A percentile compares a stretch with the other conserved stretches of the same genome.
These are phyloP conservation scores for Malacoraja senta DNA, from an alignment of 2,797 vertebrate genomes.

Conservation along the genomic window DNA sequence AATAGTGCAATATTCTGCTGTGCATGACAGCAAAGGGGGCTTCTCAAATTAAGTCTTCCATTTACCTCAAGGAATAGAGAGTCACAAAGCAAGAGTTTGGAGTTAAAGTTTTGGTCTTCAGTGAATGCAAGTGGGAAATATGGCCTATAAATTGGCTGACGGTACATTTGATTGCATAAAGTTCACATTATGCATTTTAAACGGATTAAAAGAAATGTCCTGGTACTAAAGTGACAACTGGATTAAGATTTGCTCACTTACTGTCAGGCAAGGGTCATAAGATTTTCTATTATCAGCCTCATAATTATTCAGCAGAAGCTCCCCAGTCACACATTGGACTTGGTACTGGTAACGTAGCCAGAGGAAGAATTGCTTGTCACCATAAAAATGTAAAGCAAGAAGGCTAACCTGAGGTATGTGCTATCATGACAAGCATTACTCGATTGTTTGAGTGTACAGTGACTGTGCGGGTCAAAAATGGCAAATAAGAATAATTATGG, in stretches of 20 bases:
- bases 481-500: neutral
- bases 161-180: neutral
- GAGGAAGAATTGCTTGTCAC: neutral
- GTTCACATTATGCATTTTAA: neutral
- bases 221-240: neutral
- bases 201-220: neutral
- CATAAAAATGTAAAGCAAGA: neutral
- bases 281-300: neutral
- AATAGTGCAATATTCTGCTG: neutral
- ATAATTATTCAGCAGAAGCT: neutral
- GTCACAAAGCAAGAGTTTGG: neutral
- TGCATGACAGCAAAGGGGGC: neutral
- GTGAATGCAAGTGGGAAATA: neutral
- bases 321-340: neutral
- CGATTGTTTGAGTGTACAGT: neutral
- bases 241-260: neutral
- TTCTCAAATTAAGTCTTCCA: neutral
- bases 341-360: neutral
- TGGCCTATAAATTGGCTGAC: neutral
- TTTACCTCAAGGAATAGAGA: neutral
- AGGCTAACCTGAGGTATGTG: neutral
- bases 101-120: neutral
- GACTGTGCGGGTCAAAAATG: neutral
- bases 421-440: neutral
- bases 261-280: neutral